phyloP scores from a whole-genome alignment of 2,113 vertebrate species.

The Tonatia bakeri region DNA sequence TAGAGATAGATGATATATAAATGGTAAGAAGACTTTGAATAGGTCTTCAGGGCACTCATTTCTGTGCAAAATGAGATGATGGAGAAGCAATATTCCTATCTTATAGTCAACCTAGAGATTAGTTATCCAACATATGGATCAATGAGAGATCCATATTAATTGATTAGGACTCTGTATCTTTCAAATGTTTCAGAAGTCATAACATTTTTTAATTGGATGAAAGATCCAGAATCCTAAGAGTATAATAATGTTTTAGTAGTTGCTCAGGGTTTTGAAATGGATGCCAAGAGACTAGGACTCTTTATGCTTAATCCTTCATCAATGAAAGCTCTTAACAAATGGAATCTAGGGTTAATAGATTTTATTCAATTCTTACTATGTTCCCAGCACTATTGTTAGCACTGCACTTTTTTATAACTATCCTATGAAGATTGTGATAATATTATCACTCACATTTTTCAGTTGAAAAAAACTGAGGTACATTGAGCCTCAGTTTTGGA shows the following conservation, averaged over 20 bases:
- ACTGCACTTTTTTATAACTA: background rate
- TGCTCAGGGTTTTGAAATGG: background rate
- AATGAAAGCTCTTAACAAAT: background rate
- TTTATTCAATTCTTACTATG: background rate
- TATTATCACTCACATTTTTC: background rate
- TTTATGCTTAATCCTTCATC: background rate
- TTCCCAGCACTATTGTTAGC: background rate
- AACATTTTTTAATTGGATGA: background rate
- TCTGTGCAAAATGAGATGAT: background rate
- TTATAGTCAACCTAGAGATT: background rate
- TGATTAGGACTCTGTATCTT: background rate
- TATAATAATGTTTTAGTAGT: background rate
- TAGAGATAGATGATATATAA: background rate
- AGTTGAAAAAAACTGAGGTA: background rate
- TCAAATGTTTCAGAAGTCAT: slow-evolving; percentile 4
- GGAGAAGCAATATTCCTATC: background rate
- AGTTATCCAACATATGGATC: background rate
- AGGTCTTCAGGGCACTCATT: background rate
- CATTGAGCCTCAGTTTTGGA: background rate
- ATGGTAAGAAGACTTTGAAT: background rate
- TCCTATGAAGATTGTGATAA: background rate
- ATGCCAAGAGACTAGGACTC: background rate
- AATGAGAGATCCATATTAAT: background rate
- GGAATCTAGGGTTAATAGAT: background rate
- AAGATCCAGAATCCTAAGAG: background rate